A percentile compares a stretch with the other conserved stretches of the same genome.
These are phyloP conservation scores for Heteropelma amictum DNA, from an alignment of 2,888 invertebrate genomes.

Conservation along the genomic window DNA sequence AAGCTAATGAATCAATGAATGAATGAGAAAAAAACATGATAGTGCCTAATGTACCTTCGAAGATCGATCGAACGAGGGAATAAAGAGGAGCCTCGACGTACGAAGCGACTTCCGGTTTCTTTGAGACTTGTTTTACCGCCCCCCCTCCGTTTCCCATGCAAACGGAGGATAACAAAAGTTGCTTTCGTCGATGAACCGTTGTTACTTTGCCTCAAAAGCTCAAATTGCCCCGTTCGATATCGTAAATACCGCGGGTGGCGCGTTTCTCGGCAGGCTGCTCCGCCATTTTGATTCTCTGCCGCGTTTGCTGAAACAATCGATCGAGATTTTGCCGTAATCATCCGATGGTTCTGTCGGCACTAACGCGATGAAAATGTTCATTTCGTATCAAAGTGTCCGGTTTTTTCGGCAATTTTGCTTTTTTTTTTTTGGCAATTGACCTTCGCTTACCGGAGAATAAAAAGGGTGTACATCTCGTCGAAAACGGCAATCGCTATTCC, in stretches of 20 bases:
- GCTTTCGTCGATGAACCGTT: too few relatives aligned
- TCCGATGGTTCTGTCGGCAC: too few relatives aligned
- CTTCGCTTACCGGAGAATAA: conserved; percentile 53
- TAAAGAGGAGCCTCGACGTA: too few relatives aligned
- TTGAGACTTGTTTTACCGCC: too few relatives aligned
- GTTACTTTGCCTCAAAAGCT: too few relatives aligned
- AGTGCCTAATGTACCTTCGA: too few relatives aligned
- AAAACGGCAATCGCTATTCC: conserved; percentile 52
- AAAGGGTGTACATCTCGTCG: conserved; percentile 55
- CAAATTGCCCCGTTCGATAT: conserved; percentile 56
- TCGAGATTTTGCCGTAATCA: neutral
- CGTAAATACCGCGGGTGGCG: conserved; percentile 58
- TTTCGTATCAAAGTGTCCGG: neutral
- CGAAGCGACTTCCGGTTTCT: too few relatives aligned
- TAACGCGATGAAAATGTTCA: neutral
- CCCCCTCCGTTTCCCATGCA: too few relatives aligned
- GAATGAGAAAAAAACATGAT: too few relatives aligned
- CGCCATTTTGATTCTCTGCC: conserved; percentile 51
- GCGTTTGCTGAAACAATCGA: conserved; percentile 40
- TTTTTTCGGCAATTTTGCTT: neutral
- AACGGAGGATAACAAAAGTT: too few relatives aligned
- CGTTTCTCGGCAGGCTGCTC: conserved; percentile 37
- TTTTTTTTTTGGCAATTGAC: neutral
- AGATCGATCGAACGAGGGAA: too few relatives aligned
- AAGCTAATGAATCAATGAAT: too few relatives aligned